Percentiles rank a stretch among this genome's conserved stretches.
Conservation (phyloP, 2,888 invertebrate species). For the Myathropa florea region DNA sequence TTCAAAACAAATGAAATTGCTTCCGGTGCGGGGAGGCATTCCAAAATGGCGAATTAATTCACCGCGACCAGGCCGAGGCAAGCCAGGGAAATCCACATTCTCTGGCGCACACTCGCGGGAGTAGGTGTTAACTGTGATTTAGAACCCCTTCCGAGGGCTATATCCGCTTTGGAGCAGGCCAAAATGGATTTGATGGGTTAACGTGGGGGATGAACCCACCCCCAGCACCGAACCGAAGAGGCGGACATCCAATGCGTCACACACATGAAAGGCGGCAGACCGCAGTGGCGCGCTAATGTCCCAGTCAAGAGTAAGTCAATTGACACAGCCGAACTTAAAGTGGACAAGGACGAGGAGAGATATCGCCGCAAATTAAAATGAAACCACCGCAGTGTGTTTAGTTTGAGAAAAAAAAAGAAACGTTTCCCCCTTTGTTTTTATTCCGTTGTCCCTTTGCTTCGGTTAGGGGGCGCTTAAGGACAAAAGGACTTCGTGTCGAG, state of each 20-base stretch:
- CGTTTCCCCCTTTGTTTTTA: constrained; percentile 10
- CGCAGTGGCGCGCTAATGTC: neutral
- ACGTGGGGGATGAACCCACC: neutral
- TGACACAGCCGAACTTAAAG: neutral
- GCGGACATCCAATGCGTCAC: neutral
- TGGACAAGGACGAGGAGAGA: neutral
- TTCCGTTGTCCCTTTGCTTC: neutral
- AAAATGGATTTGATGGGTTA: constrained; percentile 6
- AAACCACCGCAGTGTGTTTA: constrained; percentile 47
- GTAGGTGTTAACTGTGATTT: constrained; percentile 55
- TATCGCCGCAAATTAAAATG: neutral
- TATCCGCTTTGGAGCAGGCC: constrained; percentile 20
- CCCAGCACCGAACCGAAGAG: neutral
- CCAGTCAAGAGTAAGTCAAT: neutral
- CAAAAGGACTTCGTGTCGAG: constrained; percentile 24
- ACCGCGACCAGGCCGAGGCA: neutral
- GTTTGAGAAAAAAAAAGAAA: neutral
- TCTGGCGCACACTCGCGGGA: neutral
- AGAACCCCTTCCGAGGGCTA: constrained; percentile 38
- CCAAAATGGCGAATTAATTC: constrained; percentile 51
- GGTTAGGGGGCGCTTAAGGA: neutral
- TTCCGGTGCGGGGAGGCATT: constrained; percentile 14
- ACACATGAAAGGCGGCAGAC: neutral
- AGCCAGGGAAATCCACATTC: neutral
- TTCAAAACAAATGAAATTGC: constrained; percentile 54